These are phyloP conservation scores for Intellagama lesueurii DNA, from an alignment of 2,797 vertebrate genomes.

Conservation along the genomic window DNA sequence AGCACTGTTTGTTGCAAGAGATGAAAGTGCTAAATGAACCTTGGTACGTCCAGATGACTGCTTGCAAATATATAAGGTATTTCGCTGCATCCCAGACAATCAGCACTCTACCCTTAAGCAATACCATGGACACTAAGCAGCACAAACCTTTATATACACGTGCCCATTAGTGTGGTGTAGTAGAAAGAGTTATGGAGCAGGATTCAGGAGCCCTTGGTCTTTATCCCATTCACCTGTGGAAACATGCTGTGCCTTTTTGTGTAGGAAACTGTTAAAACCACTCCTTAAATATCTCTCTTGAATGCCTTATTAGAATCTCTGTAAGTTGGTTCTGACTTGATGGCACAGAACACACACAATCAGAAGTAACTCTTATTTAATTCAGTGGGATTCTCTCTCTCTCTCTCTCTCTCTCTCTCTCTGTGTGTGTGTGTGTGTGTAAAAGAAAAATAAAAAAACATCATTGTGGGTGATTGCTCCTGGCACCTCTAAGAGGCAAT, in stretches of 20 bases:
- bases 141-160: neutral
- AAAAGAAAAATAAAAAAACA: neutral
- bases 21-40: neutral
- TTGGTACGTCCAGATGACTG: neutral
- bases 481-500: too few relatives aligned
- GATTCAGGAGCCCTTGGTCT: too few relatives aligned
- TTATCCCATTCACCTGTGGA: too few relatives aligned
- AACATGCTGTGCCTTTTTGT: too few relatives aligned
- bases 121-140: neutral
- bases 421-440: neutral
- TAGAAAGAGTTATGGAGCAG: too few relatives aligned
- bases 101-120: neutral
- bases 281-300: too few relatives aligned
- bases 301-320: too few relatives aligned
- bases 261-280: too few relatives aligned
- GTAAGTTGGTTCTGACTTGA: too few relatives aligned
- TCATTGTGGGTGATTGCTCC: too few relatives aligned
- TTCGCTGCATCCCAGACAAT: neutral
- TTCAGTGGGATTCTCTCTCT: neutral
- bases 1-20: neutral
- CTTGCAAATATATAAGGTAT: neutral
- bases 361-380: too few relatives aligned
- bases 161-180: neutral
- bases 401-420: neutral
- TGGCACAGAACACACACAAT: too few relatives aligned